Percentiles rank a stretch among this genome's conserved stretches.
Conservation (phyloP, 2,888 invertebrate genomes). For the Pristionchus mayeri region DNA sequence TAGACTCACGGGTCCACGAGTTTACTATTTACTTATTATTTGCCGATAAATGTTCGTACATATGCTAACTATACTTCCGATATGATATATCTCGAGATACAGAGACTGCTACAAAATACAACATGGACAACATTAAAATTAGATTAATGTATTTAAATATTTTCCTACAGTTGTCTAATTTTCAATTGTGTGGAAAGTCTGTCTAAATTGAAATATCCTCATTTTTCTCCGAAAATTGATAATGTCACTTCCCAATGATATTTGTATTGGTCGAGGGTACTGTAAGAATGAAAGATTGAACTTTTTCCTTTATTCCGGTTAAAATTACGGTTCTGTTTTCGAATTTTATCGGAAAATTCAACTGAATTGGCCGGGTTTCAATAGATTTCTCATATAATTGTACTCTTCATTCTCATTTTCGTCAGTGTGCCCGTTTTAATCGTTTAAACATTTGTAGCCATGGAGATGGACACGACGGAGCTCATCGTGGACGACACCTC, state of each 20-base stretch:
- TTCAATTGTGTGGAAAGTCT: too few relatives aligned
- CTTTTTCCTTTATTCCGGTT: background rate
- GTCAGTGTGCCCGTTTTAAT: too few relatives aligned
- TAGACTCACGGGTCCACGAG: background rate
- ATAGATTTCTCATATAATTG: background rate
- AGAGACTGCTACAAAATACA: too few relatives aligned
- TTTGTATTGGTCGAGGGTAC: too few relatives aligned
- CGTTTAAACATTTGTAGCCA: background rate
- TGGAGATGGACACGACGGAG: conserved; percentile 27
- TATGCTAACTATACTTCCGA: too few relatives aligned
- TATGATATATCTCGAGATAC: too few relatives aligned
- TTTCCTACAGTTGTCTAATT: too few relatives aligned
- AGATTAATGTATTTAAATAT: too few relatives aligned
- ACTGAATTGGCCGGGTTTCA: background rate
- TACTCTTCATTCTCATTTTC: background rate
- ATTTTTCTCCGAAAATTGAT: too few relatives aligned
- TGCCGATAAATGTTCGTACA: background rate
- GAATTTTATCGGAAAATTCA: background rate
- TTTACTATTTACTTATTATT: background rate
- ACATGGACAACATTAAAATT: too few relatives aligned
- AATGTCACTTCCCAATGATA: too few relatives aligned
- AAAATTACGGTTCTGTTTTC: background rate
- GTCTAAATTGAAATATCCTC: too few relatives aligned
- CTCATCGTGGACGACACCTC: conserved; percentile 84
- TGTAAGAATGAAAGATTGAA: background rate